Conservation (phyloP, 2,888 invertebrate species). For the Idaea straminata region DNA sequence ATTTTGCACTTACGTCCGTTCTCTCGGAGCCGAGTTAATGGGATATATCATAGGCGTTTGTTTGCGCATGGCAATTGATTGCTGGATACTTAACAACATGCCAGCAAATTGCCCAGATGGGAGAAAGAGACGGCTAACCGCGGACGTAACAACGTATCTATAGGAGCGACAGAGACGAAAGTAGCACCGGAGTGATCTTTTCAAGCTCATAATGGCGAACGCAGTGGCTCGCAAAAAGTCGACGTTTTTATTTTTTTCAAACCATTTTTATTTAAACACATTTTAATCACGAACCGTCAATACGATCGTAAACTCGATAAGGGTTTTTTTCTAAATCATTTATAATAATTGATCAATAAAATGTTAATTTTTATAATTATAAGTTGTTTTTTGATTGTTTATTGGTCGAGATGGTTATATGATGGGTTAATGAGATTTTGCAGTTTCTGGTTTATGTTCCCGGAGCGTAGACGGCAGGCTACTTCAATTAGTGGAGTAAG, state of each 20-base stretch:
- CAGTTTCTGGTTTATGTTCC: constrained; percentile 5
- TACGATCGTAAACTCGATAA: constrained; percentile 47
- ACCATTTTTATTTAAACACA: constrained; percentile 63
- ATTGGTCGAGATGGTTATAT: constrained; percentile 16
- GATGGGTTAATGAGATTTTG: constrained; percentile 16
- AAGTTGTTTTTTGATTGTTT: constrained; percentile 33
- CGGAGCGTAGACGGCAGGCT: background rate
- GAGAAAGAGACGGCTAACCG: constrained; percentile 33
- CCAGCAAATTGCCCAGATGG: constrained; percentile 72
- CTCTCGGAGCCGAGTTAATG: constrained; percentile 63
- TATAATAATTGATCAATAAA: constrained; percentile 70
- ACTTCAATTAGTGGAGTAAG: background rate
- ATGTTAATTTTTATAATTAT: constrained; percentile 64
- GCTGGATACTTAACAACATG: constrained; percentile 74
- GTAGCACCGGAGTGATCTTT: constrained; percentile 6
- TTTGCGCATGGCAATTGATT: constrained; percentile 81
- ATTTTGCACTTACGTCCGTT: constrained; percentile 47
- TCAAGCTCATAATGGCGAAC: constrained; percentile 51
- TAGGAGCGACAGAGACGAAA: constrained; percentile 36
- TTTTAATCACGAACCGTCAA: constrained; percentile 58
- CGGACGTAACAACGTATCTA: background rate
- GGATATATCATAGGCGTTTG: constrained; percentile 81
- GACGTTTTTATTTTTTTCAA: constrained; percentile 64
- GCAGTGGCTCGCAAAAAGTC: constrained; percentile 50
- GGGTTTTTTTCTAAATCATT: constrained; percentile 55